Base-by-base conservation (phyloP, 2,888 invertebrate genomes). In the Meta bourneti region DNA sequence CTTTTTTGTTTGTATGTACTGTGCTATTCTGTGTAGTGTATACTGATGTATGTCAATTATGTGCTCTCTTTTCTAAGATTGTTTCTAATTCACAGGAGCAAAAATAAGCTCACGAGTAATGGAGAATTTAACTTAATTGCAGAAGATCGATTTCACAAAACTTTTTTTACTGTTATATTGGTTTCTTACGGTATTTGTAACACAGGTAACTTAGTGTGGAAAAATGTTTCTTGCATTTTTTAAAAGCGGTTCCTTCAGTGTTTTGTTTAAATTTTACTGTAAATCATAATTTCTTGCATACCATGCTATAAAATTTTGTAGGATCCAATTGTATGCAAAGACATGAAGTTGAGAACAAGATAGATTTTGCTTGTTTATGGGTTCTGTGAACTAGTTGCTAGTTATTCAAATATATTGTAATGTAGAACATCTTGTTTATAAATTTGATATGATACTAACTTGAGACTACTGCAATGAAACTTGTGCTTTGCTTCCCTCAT, bases 1-100 rank as follows among this genome's bases (percentile, higher is more conserved):
- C 34, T 16, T 80, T 34, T 61, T 34, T 11, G 6, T 54, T 9
- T 69, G 69, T 70, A 48, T 48, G 48, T 80, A 13, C 34, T 69
- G 48, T 69, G 16, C 16, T 80, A 20, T 48, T 81, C 13, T 80
- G 6, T 81, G 70, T 81, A 61, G 61, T 61, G 61, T 7, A 61
- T 61, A 16, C 61, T 61, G 61, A 16, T 16, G 11, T 61, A 0
- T 61, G 61, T 16, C 16, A 61, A 61, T 16, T 16, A 61, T 79
- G 61, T n/a, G 19, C 52, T 49, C 19, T 34, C 48, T 19, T 87
- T 72, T 20, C 61, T 79, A 88, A 74, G 54, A 34, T 19, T 88
- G 19, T 89, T 90, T 86, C 72, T 84, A 61, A 71, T 90, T 74
- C 79, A 79, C 54, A 81, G 86, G 90, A 7, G 34, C 13, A 13